phyloP scores from a whole-genome alignment of 2,888 invertebrate species.

The Epinotia ramella region DNA sequence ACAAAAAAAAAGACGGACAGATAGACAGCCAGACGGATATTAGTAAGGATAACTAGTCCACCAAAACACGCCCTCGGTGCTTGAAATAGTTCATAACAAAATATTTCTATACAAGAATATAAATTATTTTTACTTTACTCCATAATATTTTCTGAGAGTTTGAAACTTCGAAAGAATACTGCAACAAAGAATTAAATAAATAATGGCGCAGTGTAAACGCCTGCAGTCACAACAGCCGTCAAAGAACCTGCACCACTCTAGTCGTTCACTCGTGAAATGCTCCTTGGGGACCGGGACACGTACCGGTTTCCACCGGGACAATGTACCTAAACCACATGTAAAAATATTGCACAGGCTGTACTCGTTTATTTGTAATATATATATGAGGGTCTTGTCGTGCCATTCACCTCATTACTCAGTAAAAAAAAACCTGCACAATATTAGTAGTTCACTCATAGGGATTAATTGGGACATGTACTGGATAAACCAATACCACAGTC shows the following conservation, averaged over 20 bases:
- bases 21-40: no score
- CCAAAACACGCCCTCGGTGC: not conserved
- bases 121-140: not conserved
- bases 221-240: conserved; percentile 33
- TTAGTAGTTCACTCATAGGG: no score
- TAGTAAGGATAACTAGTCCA: not conserved
- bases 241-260: conserved; percentile 40
- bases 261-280: conserved; percentile 40
- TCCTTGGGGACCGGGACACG: conserved; percentile 25
- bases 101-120: not conserved
- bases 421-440: not conserved
- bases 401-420: no score
- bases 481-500: no score
- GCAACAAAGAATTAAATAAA: conserved; percentile 37
- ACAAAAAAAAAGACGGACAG: no score
- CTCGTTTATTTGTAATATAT: no score
- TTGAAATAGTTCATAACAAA: not conserved
- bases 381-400: not conserved
- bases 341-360: no score
- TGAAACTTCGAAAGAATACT: not conserved
- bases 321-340: not conserved
- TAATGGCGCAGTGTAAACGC: conserved; percentile 34
- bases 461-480: no score
- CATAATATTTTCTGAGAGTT: not conserved
- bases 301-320: conserved; percentile 22